Conservation (phyloP, 2,888 invertebrate genomes). For the Cancer borealis region DNA sequence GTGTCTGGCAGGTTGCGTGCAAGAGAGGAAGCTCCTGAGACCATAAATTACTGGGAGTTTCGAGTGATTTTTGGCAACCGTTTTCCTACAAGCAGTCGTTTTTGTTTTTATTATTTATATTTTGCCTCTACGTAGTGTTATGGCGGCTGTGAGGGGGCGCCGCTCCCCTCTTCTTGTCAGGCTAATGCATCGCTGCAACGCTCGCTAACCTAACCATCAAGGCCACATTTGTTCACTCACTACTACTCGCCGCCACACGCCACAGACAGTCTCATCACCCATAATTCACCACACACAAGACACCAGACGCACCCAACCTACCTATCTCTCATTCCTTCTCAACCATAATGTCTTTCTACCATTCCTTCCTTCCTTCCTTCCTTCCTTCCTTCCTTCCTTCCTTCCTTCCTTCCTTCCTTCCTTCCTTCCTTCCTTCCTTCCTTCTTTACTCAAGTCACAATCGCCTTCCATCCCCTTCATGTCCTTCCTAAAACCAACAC, state of each 20-base stretch:
- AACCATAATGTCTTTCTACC: not conserved
- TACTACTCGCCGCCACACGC: not conserved
- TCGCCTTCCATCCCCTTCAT: not conserved
- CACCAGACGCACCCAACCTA: not conserved
- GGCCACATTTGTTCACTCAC: not conserved
- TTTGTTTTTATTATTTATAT: not conserved
- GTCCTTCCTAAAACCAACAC: not conserved
- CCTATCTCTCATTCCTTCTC: not conserved
- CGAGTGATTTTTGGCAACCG: conserved; percentile 25
- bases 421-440: not conserved
- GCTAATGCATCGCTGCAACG: not conserved
- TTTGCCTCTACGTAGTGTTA: not conserved
- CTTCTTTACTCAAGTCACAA: not conserved
- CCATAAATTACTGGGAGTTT: conserved; percentile 33
- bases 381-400: not conserved
- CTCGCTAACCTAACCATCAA: not conserved
- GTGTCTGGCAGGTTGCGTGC: conserved; percentile 41
- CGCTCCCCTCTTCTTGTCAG: not conserved
- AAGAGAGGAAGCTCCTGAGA: not conserved
- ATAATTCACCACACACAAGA: not conserved
- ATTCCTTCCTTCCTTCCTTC: not conserved
- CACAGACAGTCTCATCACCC: not conserved
- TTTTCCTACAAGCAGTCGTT: conserved; percentile 38
- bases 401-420: not conserved
- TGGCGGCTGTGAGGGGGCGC: not conserved